Percentiles rank a stretch among this genome's conserved stretches.
These are phyloP conservation scores for Alviniconcha marisindica DNA, from an alignment of 1,140 invertebrate genomes.

Conservation along the genomic window DNA sequence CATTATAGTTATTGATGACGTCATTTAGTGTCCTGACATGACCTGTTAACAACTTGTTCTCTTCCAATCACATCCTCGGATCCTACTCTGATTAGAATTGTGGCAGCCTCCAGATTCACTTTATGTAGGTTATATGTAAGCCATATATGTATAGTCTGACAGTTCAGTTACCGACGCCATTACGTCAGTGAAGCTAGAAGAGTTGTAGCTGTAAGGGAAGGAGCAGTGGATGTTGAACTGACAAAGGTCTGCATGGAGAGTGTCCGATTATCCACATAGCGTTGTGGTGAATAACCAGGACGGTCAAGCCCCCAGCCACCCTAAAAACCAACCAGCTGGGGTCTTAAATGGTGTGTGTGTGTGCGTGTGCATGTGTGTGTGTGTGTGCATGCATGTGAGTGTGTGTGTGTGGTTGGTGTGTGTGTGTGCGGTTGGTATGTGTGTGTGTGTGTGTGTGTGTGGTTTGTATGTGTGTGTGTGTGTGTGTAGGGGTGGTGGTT, in stretches of 20 bases:
- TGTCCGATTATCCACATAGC: not conserved
- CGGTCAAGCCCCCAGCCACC: no score
- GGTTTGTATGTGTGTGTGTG: not conserved
- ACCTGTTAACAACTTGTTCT: no score
- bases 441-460: conserved; percentile 8
- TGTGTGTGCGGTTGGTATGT: not conserved
- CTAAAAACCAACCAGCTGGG: no score
- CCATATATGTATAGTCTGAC: no score
- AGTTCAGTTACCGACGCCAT: not conserved
- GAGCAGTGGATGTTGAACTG: not conserved
- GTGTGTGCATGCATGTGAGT: not conserved
- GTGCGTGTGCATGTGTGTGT: not conserved
- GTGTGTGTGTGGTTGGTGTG: not conserved
- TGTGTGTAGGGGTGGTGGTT: not conserved
- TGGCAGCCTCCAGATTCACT: no score
- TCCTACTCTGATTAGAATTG: no score
- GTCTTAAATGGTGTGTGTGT: not conserved
- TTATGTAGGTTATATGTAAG: no score
- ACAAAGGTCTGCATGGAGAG: not conserved
- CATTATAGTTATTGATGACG: no score
- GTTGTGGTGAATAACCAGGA: no score
- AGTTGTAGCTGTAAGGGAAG: not conserved
- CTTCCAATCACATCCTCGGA: no score
- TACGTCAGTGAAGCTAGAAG: not conserved
- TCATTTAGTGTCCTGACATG: no score